Base-by-base conservation (phyloP, 2,797 vertebrate species). In the Brachyrhaphis roseni region DNA sequence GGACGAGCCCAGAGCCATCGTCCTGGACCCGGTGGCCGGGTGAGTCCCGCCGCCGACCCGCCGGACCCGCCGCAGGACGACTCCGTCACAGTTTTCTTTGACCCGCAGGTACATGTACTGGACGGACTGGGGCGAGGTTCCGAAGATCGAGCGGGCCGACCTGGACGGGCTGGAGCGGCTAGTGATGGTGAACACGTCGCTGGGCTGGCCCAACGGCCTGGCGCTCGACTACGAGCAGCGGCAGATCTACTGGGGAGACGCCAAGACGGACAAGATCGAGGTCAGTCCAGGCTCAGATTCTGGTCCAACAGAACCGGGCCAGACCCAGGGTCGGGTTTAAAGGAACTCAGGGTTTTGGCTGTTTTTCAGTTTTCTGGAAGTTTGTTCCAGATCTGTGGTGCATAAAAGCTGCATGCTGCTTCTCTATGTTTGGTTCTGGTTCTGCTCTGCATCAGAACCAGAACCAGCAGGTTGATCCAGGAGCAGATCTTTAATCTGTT, bases 241-340 rank as follows among this genome's bases (percentile, higher is more conserved):
- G 78, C 97, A 96, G 77, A 97, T 99, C 90, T 99, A 99, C 95
- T 99, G 98, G 98, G 98, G 98, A 49, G 98, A 99, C 88, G 98
- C 98, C 85, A 99, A 98, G 95, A 99, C 97, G 0, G 98, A 99
- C 91, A 98, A 97, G 94, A 99, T 99, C 49, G 98, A 98, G 97
- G 97, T 98, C 78, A 49, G 95, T 95, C 70, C 15, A 20, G 62
- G 23, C 2, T n/a, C 0, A 2, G 31, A 23, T 74, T 41, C 47
- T 74, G 49, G 11, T 53, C 47, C 47, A 18, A 4, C 39, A 45
- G 68, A n/a, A n/a, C 20, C 49, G 20, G 13, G 5, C 26, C 57
- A 16, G 28, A 59, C 23, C n/a, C 55, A 31, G 3, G 8, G 12
- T 46, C 4, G 4, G 45, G 45, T 46, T 46, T 15, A 4, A 46